A percentile compares a stretch with the other conserved stretches of the same genome.
Conservation (phyloP, 2,113 vertebrate genomes). For the Dromaius novaehollandiae region DNA sequence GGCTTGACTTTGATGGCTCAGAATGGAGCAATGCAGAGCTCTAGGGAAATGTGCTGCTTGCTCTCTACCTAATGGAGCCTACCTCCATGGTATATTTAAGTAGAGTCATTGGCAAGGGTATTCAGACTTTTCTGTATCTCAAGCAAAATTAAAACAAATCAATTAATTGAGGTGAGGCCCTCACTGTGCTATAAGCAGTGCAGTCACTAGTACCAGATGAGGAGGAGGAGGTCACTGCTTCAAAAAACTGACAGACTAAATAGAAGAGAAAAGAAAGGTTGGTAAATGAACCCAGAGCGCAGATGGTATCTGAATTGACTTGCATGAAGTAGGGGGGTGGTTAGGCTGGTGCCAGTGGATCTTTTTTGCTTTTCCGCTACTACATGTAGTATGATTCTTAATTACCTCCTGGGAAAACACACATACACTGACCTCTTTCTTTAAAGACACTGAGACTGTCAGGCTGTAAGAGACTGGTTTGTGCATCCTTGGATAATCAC, state of each 20-base stretch:
- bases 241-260: not conserved
- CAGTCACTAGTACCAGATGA: not conserved
- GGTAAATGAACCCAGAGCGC: not conserved
- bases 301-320: not conserved
- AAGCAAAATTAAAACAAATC: not conserved
- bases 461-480: not conserved
- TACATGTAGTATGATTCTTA: not conserved
- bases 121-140: not conserved
- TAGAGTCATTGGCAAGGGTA: not conserved
- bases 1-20: not conserved
- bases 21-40: not conserved
- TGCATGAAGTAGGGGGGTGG: not conserved
- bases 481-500: not conserved
- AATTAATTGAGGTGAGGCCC: not conserved
- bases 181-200: not conserved
- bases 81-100: not conserved
- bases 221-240: not conserved
- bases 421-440: accelerated
- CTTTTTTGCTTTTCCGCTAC: not conserved
- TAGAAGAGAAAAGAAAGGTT: not conserved
- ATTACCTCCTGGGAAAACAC: not conserved
- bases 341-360: not conserved
- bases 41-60: not conserved
- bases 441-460: not conserved
- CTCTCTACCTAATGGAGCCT: not conserved